These are phyloP conservation scores for Tridacna crocea DNA, from an alignment of 2,888 invertebrate genomes.

Conservation along the genomic window DNA sequence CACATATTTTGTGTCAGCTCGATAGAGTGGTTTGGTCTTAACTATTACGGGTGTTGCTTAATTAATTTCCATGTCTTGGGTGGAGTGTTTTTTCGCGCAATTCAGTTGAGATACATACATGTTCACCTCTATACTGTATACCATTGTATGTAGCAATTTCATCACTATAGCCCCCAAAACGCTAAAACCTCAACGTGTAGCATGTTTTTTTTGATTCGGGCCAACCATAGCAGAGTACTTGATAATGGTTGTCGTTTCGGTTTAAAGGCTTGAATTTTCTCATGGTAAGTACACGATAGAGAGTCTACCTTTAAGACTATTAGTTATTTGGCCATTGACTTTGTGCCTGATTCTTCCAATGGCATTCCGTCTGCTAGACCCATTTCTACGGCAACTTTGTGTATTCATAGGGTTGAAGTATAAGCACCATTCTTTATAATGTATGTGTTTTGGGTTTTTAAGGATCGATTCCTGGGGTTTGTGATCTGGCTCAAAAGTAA, in stretches of 20 bases:
- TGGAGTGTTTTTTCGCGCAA: conserved; percentile 29
- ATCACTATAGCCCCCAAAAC: conserved; percentile 38
- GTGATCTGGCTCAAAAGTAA: conserved; percentile 45
- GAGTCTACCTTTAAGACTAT: too few relatives aligned
- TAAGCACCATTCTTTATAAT: background rate
- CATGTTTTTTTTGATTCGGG: conserved; percentile 22
- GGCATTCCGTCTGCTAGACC: too few relatives aligned
- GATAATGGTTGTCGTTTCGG: too few relatives aligned
- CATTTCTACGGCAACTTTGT: too few relatives aligned
- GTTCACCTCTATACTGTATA: conserved; percentile 31
- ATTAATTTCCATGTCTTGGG: too few relatives aligned
- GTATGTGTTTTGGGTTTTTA: background rate
- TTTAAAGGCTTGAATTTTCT: too few relatives aligned
- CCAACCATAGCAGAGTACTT: conserved; percentile 25
- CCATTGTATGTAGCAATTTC: conserved; percentile 41
- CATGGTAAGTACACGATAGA: too few relatives aligned
- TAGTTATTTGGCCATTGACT: too few relatives aligned
- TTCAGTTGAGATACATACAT: conserved; percentile 18
- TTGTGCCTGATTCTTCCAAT: too few relatives aligned
- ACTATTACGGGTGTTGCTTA: too few relatives aligned
- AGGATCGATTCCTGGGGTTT: conserved; percentile 35
- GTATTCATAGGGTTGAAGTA: background rate
- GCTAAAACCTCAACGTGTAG: background rate
- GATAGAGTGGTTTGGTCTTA: too few relatives aligned
- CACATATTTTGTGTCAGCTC: too few relatives aligned